These are phyloP conservation scores for Pyxicephalus adspersus DNA, from an alignment of 2,113 vertebrate species.

Conservation along the genomic window DNA sequence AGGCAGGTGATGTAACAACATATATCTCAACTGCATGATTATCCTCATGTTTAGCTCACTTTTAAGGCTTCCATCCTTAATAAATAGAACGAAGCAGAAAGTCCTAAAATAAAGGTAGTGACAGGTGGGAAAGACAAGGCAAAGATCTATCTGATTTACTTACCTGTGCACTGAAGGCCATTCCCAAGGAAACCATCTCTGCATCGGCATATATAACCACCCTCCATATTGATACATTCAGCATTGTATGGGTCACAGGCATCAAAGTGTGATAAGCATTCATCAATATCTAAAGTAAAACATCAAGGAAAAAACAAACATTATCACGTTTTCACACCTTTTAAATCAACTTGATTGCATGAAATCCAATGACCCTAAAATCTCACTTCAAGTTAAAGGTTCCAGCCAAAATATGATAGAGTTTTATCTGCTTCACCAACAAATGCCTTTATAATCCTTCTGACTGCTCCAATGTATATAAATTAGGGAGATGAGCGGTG, in stretches of 20 bases:
- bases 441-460: not conserved
- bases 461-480: not conserved
- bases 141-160: not conserved
- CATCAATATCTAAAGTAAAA: conserved; percentile 70
- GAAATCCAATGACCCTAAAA: not conserved
- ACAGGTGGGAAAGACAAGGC: too few species aligned
- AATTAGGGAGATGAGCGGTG: not conserved
- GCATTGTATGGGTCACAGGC: conserved; percentile 63
- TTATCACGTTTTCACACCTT: too few species aligned
- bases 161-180: conserved; percentile 74
- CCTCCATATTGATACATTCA: conserved; percentile 70
- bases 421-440: not conserved
- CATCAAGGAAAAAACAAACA: not conserved
- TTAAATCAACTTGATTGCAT: not conserved
- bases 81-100: too few species aligned
- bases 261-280: conserved; percentile 61
- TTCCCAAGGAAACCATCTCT: conserved; percentile 73
- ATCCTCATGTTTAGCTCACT: too few species aligned
- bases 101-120: too few species aligned
- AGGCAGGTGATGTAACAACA: too few species aligned
- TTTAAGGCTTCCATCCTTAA: too few species aligned
- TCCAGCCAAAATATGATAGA: not conserved
- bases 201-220: conserved; percentile 76
- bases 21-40: too few species aligned
- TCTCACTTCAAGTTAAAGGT: not conserved